phyloP scores from a whole-genome alignment of 2,113 vertebrate genomes.

The Lucifuga dentata region DNA sequence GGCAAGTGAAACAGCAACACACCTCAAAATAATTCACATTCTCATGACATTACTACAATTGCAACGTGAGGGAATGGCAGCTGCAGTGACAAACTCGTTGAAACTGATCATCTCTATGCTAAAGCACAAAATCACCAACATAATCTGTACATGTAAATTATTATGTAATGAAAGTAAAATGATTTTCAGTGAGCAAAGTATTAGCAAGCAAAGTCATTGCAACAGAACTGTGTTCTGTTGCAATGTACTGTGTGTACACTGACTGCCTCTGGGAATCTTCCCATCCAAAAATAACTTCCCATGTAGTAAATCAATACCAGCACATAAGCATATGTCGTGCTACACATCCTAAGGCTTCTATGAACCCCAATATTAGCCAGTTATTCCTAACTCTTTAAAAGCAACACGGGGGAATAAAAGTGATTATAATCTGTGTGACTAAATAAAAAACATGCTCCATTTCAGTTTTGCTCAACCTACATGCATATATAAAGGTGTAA shows the following conservation, averaged over 20 bases:
- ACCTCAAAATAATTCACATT: neutral
- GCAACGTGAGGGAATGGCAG: neutral
- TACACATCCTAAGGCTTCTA: neutral
- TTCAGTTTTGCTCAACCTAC: neutral
- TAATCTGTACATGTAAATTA: neutral
- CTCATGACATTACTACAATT: neutral
- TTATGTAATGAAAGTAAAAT: neutral
- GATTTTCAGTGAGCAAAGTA: neutral
- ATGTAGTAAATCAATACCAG: conserved; percentile 14
- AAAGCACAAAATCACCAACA: neutral
- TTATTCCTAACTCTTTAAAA: neutral
- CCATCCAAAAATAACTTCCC: conserved; percentile 44
- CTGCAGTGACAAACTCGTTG: neutral
- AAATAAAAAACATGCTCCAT: neutral
- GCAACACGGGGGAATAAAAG: neutral
- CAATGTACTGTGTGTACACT: neutral
- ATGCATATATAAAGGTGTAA: neutral
- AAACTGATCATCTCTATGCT: neutral
- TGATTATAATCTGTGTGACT: neutral
- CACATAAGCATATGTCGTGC: neutral
- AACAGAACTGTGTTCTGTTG: too few relatives aligned
- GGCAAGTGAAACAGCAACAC: neutral
- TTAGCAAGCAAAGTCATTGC: neutral
- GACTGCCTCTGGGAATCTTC: conserved; percentile 15
- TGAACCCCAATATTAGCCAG: neutral